Evolutionary conservation across 2,113 vertebrate species (phyloP).

Genomic region (Alces alces): DNA sequence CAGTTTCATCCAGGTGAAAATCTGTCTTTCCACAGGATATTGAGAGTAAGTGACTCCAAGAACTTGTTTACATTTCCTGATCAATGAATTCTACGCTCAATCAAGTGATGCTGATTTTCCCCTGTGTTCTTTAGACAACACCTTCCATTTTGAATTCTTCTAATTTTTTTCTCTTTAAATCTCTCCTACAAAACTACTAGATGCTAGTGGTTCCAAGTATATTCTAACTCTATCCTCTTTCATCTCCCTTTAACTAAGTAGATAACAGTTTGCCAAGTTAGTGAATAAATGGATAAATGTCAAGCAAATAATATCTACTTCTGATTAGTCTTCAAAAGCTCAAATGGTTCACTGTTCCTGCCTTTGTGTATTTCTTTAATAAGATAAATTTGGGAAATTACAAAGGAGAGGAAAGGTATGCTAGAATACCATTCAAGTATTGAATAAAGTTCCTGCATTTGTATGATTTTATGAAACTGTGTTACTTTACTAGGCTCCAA

Average conservation of each 20-base stretch:
- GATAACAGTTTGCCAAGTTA: background rate
- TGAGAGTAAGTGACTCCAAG: background rate
- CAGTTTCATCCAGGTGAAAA: background rate
- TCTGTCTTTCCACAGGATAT: background rate
- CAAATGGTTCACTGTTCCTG: background rate
- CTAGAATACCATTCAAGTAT: background rate
- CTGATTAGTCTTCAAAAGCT: background rate
- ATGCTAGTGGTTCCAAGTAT: background rate
- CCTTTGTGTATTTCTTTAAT: background rate
- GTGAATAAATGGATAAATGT: background rate
- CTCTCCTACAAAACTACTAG: background rate
- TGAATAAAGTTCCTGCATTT: background rate
- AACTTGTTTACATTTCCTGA: background rate
- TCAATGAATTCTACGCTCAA: background rate
- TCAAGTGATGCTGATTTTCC: background rate
- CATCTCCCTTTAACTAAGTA: background rate
- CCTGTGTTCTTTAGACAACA: background rate
- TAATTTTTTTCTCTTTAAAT: background rate
- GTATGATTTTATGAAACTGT: background rate
- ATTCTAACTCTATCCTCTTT: background rate
- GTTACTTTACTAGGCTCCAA: background rate
- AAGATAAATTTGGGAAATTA: background rate
- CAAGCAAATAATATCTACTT: background rate
- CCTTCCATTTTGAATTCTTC: background rate
- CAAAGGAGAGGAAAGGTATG: background rate